Conservation (phyloP, 2,888 invertebrate species). For the Lasioglossum malachurum region DNA sequence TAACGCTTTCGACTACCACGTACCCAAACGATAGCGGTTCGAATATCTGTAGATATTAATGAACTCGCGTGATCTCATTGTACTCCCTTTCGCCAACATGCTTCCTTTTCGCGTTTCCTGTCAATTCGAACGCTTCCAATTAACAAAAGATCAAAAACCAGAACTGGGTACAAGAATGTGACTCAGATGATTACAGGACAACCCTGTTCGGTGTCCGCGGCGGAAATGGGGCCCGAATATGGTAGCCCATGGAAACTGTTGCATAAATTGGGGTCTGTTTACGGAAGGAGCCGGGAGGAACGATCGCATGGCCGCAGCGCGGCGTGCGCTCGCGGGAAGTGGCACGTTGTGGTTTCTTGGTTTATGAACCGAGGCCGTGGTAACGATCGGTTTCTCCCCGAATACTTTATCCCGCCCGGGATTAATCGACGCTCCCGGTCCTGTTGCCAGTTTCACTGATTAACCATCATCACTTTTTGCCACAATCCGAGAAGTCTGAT, state of each 20-base stretch:
- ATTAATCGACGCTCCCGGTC: slow-evolving; percentile 29
- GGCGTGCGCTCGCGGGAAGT: slow-evolving; percentile 25
- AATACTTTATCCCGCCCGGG: slow-evolving; percentile 5
- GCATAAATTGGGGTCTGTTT: slow-evolving; percentile 71
- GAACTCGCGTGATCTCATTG: too few relatives aligned
- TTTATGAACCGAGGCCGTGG: slow-evolving; percentile 50
- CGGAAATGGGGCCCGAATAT: neutral
- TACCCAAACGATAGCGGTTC: too few relatives aligned
- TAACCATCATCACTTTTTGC: neutral
- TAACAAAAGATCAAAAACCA: neutral
- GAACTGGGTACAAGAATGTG: neutral
- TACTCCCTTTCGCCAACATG: too few relatives aligned
- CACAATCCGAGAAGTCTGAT: neutral
- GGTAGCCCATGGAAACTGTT: slow-evolving; percentile 22
- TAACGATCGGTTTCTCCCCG: slow-evolving; percentile 49
- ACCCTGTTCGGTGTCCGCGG: neutral
- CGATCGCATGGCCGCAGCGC: slow-evolving; percentile 34
- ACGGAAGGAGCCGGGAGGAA: slow-evolving; percentile 57
- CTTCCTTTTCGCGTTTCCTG: neutral
- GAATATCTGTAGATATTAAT: too few relatives aligned
- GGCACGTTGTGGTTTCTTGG: slow-evolving; percentile 48
- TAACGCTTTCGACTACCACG: neutral
- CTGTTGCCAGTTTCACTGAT: neutral
- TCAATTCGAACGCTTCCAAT: neutral
- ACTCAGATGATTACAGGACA: neutral